Conservation (phyloP, 1,140 invertebrate species). For the Anoplolepis gracilipes region DNA sequence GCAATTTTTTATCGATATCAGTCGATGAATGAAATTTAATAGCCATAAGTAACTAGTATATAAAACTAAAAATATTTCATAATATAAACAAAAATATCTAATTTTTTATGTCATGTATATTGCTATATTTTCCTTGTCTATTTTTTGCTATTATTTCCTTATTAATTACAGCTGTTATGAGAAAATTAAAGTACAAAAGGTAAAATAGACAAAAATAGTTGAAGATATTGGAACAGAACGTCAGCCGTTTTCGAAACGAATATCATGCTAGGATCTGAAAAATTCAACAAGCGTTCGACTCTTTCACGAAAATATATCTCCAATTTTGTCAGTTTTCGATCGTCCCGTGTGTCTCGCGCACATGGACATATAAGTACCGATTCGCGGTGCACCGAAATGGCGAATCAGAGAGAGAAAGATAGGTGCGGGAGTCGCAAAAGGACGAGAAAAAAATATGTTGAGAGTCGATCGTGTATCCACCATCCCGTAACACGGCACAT, state of each 20-base stretch:
- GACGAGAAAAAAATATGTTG: slow-evolving; percentile 45
- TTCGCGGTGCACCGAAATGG: slow-evolving; percentile 48
- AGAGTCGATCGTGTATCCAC: slow-evolving; percentile 17
- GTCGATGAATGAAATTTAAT: too few relatives aligned
- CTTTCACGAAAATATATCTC: slow-evolving; percentile 23
- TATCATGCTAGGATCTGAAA: not conserved
- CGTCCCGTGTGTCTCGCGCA: slow-evolving; percentile 46
- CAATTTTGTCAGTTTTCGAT: slow-evolving; percentile 28
- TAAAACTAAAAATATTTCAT: too few relatives aligned
- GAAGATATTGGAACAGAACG: not conserved
- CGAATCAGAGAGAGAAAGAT: slow-evolving; percentile 9
- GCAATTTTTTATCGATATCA: too few relatives aligned
- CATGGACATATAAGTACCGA: slow-evolving; percentile 75
- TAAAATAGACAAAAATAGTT: too few relatives aligned
- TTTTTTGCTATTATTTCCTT: too few relatives aligned
- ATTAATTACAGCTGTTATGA: not conserved
- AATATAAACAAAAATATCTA: too few relatives aligned
- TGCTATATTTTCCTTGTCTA: too few relatives aligned
- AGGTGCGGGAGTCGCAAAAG: not conserved
- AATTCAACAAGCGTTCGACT: slow-evolving; percentile 22
- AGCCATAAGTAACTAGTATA: too few relatives aligned
- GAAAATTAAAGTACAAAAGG: not conserved
- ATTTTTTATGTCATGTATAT: too few relatives aligned
- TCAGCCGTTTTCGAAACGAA: not conserved
- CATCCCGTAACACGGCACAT: slow-evolving; percentile 23